These are phyloP conservation scores for Rhagoletis pomonella DNA, from an alignment of 1,140 invertebrate genomes.

Conservation along the genomic window DNA sequence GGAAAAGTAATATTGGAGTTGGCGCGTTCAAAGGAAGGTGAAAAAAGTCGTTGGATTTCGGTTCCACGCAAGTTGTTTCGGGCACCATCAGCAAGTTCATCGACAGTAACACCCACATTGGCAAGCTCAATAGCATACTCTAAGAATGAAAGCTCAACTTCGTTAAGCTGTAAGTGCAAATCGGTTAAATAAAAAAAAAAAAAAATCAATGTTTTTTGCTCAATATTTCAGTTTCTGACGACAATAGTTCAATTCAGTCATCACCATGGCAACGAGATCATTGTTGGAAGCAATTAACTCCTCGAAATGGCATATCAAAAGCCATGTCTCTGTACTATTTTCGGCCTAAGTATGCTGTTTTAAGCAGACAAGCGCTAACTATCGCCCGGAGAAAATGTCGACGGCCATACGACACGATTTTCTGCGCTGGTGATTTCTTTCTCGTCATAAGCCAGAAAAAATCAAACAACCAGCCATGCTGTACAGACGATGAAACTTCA, in stretches of 20 bases:
- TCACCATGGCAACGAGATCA: conserved; percentile 92
- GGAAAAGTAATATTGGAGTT: conserved; percentile 92
- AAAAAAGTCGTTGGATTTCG: conserved; percentile 88
- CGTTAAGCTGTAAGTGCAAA: conserved; percentile 75
- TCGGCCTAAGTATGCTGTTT: conserved; percentile 77
- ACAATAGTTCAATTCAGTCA: conserved; percentile 90
- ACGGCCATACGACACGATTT: conserved; percentile 76
- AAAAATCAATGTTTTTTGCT: background rate
- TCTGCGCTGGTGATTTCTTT: background rate
- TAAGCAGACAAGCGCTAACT: conserved; percentile 70
- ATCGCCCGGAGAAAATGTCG: conserved; percentile 77
- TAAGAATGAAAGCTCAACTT: conserved; percentile 73
- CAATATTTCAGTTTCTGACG: conserved; percentile 82
- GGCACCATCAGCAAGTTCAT: conserved; percentile 78
- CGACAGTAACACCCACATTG: conserved; percentile 76
- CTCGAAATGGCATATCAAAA: conserved; percentile 82
- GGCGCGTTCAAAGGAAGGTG: conserved; percentile 86
- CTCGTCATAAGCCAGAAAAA: background rate
- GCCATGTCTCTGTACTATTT: conserved; percentile 85
- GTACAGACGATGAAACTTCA: background rate
- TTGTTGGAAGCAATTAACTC: conserved; percentile 87
- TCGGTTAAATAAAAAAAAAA: background rate
- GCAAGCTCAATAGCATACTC: conserved; percentile 74
- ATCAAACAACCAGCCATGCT: background rate
- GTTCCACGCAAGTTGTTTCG: conserved; percentile 90